Base-by-base conservation (phyloP, 2,113 vertebrate species). In the Tragelaphus strepsiceros region DNA sequence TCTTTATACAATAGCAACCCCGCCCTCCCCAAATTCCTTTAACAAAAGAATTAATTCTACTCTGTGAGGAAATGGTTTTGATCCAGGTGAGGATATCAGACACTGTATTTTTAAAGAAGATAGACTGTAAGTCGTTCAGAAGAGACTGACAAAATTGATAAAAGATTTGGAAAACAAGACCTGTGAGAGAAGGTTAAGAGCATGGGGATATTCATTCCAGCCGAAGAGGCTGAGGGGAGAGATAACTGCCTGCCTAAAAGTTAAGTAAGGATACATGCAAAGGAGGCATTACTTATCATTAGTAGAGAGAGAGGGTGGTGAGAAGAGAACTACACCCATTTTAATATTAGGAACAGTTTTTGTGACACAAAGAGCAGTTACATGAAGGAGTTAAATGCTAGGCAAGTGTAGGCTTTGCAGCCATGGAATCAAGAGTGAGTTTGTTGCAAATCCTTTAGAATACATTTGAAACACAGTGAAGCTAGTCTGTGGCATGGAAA, bases 111-210 rank as follows among this genome's bases (percentile, higher is more conserved):
- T 88, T 89, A 24, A 92, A 93, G 64, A 93, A 95, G 80, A 58
- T 35, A 64, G n/a, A 13, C 54, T 64, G 10, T 91, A 84, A 49
- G 89, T 62, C 58, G 86, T n/a, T 94, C 96, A 95, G 93, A 96
- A 78, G 83, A 97, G 86, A 95, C 91, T 43, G 24, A 97, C 86
- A 94, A 96, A 98, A 96, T 96, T 97, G 93, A 96, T 90, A 82
- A 94, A 97, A 92, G 83, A 24, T 67, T 96, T 96, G n/a, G 80
- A 88, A 96, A 96, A 97, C 61, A 97, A 97, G 93, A 87, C 93
- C 74, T 96, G 3, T 28, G 93, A 97, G 93, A 92, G 32, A 88
- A 62, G 35, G 28, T 9, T 71, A 80, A 88, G 64, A 95, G 6
- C 74, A 21, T 16, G 64, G 80, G 87, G 91, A 93, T 88, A 83